Base-by-base conservation (phyloP, 2,113 vertebrate species). In the Callaeas wilsoni region DNA sequence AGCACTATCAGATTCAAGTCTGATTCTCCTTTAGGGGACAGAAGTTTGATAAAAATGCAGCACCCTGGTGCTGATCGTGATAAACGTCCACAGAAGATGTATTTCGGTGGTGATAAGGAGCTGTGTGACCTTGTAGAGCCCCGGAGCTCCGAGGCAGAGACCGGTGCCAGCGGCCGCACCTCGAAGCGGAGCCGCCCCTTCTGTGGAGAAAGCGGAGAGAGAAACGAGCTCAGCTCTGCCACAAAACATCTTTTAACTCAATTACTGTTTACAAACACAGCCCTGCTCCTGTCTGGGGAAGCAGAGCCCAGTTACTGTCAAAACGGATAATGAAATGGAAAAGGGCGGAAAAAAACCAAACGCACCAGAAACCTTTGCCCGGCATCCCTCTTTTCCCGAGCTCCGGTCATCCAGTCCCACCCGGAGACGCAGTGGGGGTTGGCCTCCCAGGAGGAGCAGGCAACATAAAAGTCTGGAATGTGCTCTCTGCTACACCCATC, bases 381-480 rank as follows among this genome's bases (percentile, higher is more conserved):
- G 68, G 41, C 68, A 76, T 87, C 82, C 71, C 59, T 91, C 44
- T 37, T 85, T 41, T 84, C 50, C 81, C 11, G 22, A 68, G 68
- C 59, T 41, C 56, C 60, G 97, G 86, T 90, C 90, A 92, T 52
- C 85, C 80, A 87, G 46, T 62, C 91, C 83, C 95, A 97, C 84
- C 73, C 11, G 1, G 63, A 92, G 88, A 93, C 35, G 41, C 33
- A 33, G 67, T 5, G 4, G 84, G 93, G 30, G 60, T 4, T 70
- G 76, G 52, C 75, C 68, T 91, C 97, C 96, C 84, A 53, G 87
- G 93, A 97, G 97, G 84, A 88, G 91, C 64, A 73, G 96, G 94
- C 96, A 94, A 90, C 91, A 95, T 73, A 39, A 90, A 96, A 97
- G 97, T 95, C 95, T 97, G 98, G 97, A 98, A 97, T 97, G 97